A percentile compares a stretch with the other conserved stretches of the same genome.
Evolutionary conservation across 2,113 vertebrate species (phyloP).

Genomic region (Cygnus atratus): DNA sequence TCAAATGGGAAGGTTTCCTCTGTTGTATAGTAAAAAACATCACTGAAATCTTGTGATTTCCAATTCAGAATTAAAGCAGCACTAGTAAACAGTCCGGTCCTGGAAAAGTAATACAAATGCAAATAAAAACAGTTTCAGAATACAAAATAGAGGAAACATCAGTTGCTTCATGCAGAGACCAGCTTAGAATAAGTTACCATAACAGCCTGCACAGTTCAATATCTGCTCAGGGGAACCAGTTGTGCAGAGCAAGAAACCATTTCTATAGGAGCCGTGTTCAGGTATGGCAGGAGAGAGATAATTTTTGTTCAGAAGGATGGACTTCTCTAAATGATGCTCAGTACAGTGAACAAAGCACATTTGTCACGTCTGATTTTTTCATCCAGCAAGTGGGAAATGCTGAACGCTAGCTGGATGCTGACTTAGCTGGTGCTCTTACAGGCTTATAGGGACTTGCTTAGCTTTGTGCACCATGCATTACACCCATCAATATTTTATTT

Average conservation of each 20-base stretch:
- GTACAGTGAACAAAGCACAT: neutral
- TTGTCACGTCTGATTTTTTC: neutral
- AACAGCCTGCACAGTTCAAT: neutral
- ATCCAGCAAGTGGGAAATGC: neutral
- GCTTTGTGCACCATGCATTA: neutral
- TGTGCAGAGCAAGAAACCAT: neutral
- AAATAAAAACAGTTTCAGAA: neutral
- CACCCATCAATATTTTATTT: neutral
- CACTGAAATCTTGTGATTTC: neutral
- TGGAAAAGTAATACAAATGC: neutral
- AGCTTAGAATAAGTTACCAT: neutral
- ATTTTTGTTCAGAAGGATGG: neutral
- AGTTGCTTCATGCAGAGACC: neutral
- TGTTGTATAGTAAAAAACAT: neutral
- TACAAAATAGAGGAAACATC: neutral
- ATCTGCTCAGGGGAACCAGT: neutral
- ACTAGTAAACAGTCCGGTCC: neutral
- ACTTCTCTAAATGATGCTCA: neutral
- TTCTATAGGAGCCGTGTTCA: neutral
- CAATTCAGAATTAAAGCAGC: neutral
- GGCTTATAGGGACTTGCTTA: neutral
- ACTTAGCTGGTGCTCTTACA: neutral
- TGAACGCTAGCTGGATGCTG: neutral
- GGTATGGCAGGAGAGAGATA: accelerated
- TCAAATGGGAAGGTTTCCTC: neutral